These are phyloP conservation scores for Acanthiza pusilla DNA, from an alignment of 2,797 vertebrate genomes.

Conservation along the genomic window DNA sequence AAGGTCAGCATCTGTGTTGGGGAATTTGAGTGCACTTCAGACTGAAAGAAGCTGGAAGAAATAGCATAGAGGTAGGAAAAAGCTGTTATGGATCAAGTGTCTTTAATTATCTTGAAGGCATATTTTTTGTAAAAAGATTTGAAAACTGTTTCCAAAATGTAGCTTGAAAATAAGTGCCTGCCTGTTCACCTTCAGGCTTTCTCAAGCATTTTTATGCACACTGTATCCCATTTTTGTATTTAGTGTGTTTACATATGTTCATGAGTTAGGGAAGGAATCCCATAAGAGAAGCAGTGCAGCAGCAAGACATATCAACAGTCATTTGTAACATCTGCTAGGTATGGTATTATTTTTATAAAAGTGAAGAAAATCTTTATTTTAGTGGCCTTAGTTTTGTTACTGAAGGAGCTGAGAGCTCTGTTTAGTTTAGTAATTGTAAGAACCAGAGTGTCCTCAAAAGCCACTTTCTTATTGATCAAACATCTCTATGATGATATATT, in stretches of 20 bases:
- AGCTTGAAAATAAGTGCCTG: constrained; percentile 51
- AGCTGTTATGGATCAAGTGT: neutral
- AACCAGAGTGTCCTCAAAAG: neutral
- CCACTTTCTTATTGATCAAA: neutral
- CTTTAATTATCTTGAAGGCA: neutral
- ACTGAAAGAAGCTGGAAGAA: neutral
- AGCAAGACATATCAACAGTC: neutral
- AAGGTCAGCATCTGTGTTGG: neutral
- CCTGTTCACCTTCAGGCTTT: neutral
- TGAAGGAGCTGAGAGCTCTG: neutral
- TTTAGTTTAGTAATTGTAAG: neutral
- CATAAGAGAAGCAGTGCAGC: neutral
- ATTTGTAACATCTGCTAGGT: neutral
- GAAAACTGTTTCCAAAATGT: neutral
- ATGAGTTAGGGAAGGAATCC: neutral
- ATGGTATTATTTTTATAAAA: neutral
- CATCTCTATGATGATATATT: neutral
- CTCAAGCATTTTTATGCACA: neutral
- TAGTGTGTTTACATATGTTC: neutral
- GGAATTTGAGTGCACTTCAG: neutral
- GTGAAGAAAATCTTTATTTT: neutral
- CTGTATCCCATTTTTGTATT: neutral
- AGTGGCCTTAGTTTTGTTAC: constrained; percentile 21
- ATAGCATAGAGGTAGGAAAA: neutral
- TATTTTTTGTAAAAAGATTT: neutral